phyloP scores from a whole-genome alignment of 2,113 vertebrate species.

The Odobenus rosmarus region DNA sequence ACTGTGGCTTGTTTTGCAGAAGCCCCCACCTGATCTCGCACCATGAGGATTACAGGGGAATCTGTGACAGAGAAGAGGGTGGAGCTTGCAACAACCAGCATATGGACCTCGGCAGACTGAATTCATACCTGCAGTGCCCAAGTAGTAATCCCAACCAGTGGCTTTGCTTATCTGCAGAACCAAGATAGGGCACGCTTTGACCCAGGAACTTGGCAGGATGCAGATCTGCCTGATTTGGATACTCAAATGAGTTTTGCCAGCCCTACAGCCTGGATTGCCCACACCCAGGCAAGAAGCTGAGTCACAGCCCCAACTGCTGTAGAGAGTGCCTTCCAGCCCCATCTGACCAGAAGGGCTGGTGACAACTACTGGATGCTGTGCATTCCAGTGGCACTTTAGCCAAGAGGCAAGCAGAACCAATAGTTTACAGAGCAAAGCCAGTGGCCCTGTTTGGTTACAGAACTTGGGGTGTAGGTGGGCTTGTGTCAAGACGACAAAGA shows the following conservation, averaged over 20 bases:
- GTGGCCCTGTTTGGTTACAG: background rate
- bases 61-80: background rate
- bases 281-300: background rate
- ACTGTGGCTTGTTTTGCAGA: background rate
- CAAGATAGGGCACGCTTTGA: background rate
- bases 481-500: background rate
- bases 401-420: background rate
- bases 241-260: background rate
- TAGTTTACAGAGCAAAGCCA: background rate
- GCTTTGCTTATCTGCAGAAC: background rate
- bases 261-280: background rate
- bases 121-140: background rate
- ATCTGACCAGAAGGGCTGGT: background rate
- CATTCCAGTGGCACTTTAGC: background rate
- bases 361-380: background rate
- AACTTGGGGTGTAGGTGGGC: background rate
- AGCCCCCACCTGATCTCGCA: background rate
- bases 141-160: background rate
- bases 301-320: background rate
- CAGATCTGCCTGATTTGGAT: background rate
- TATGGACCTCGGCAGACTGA: background rate
- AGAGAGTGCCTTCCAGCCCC: background rate
- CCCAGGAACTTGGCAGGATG: background rate
- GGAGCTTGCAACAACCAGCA: background rate
- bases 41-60: background rate